phyloP scores from a whole-genome alignment of 2,113 vertebrate genomes.

The Gnathonemus longibarbis region DNA sequence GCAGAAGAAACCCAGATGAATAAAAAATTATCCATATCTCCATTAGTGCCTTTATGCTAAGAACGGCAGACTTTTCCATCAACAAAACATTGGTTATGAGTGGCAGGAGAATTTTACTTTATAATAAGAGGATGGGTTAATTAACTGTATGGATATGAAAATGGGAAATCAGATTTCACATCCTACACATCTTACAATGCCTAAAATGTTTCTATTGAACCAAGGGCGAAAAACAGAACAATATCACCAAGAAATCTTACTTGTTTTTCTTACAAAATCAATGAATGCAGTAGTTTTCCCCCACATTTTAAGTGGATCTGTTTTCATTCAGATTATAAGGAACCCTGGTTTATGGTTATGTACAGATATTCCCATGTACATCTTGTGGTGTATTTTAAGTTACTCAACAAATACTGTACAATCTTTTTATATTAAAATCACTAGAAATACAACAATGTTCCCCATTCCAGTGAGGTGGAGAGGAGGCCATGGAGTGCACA shows the following conservation, averaged over 20 bases:
- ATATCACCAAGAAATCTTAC: neutral
- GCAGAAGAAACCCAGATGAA: constrained; percentile 4
- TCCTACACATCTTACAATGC: neutral
- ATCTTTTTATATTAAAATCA: neutral
- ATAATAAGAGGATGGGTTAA: neutral
- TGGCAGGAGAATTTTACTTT: neutral
- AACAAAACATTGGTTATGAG: neutral
- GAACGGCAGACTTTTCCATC: neutral
- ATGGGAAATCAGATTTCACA: neutral
- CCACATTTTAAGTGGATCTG: neutral
- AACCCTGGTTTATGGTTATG: neutral
- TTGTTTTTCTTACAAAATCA: neutral
- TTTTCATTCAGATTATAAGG: neutral
- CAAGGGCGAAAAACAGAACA: neutral
- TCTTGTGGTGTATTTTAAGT: no score
- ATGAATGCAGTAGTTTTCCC: neutral
- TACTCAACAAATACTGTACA: no score
- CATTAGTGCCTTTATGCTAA: neutral
- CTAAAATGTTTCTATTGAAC: neutral
- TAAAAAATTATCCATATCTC: constrained; percentile 2
- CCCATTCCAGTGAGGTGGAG: neutral
- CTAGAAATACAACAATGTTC: neutral
- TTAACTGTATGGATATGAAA: neutral
- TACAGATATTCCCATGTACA: no score
- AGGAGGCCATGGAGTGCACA: neutral